Base-by-base conservation (phyloP, 2,797 vertebrate species). In the Paedocypris micromegethes region DNA sequence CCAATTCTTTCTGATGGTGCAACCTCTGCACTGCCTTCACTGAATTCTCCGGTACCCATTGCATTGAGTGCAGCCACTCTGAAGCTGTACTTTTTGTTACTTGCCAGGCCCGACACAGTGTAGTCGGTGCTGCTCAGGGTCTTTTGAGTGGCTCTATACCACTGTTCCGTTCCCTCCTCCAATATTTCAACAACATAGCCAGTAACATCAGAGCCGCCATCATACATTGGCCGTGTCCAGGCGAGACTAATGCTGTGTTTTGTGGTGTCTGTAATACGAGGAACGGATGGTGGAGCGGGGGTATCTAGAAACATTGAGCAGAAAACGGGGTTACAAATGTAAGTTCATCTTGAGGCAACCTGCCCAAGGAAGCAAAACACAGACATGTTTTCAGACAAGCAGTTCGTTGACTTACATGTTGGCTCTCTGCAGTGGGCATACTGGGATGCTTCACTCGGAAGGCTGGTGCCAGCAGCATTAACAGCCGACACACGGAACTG, bases 141-240 rank as follows among this genome's bases (percentile, higher is more conserved):
- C 72, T 91, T 91, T 63, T 91, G 83, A n/a, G 93, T 93, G 59
- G 93, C 93, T 53, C 94, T 90, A 81, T 94, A 96, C 97, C 97
- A 99, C 71, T 99, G 93, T 48, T 94, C 93, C 0, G 82, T 84
- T 66, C 86, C 92, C 75, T 94, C 93, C 84, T 99, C 96, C 64
- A 96, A 88, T 86, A 99, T 96, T 83, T 99, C 95, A 75, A 99
- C 87, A 66, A 99, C 77, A 0, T 99, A 99, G 61, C 96, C 94
- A 4, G 85, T 85, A 77, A 99, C 92, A 57, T 96, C 91, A 70
- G 90, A 85, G 59, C 97, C 96, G 4, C 96, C 97, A 0, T 99
- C 96, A 0, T 98, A 99, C 83, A 91, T 94, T 58, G 97, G 94
- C 77, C 94, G 91, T 68, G 94, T 96, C 97, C 97, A 99, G 56